Base-by-base conservation (phyloP, 2,113 vertebrate genomes). In the Petaurus breviceps region DNA sequence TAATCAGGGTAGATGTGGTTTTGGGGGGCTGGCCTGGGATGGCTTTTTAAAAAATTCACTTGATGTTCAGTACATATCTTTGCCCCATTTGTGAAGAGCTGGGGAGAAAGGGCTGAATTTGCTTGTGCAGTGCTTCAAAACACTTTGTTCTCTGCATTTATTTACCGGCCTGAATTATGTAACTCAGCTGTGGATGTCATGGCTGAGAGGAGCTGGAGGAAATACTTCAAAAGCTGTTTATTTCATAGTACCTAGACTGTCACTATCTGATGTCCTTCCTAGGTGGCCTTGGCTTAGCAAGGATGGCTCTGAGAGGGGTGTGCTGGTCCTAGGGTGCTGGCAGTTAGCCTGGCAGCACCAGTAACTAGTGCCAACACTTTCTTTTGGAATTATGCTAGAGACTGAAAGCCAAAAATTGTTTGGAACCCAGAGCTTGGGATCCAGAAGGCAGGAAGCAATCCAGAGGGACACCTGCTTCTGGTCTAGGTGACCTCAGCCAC, bases 111-210 rank as follows among this genome's bases (percentile, higher is more conserved):
- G 96, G 96, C 96, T 98, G 96, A 28, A 97, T 97, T 98, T 97
- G 90, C 96, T 94, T 96, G 94, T 97, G 94, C 93, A 91, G 10
- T 90, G 91, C 95, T 96, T 89, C 90, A 94, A 95, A 5, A 0
- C 93, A 94, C 92, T 96, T 43, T 97, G 93, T 93, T 97, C 0
- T 0, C 92, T 91, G 91, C 96, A 91, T 97, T 97, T 97, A 98
- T 97, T 98, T 97, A 96, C 96, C 96, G 94, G 95, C 47, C 94
- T 93, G 94, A 97, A 97, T 97, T 97, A 96, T 97, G 91, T 93
- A 97, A 92, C 96, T 92, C 94, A 95, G 93, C 94, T 95, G 57
- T 68, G 96, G 96, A 94, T 93, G 94, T 96, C 97, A 90, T 95
- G 96, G 96, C 96, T 97, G 96, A 97, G 97, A 90, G 94, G 94